phyloP scores from a whole-genome alignment of 2,113 vertebrate genomes.

The Chiloscyllium plagiosum region DNA sequence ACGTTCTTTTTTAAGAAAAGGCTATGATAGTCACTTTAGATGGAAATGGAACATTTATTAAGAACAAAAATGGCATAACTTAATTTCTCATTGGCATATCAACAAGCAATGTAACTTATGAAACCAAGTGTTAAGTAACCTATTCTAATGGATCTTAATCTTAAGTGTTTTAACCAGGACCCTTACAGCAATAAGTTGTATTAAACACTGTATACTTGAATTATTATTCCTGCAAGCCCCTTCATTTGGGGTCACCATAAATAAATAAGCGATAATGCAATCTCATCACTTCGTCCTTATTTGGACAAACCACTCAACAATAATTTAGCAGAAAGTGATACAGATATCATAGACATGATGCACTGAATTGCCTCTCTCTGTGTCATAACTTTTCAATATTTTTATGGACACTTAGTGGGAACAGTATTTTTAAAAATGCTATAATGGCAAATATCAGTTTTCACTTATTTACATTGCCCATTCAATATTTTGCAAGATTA shows the following conservation, averaged over 20 bases:
- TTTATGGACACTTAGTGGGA: not conserved
- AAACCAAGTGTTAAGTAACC: not conserved
- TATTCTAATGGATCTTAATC: not conserved
- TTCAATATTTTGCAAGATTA: not conserved
- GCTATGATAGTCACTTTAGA: conserved; percentile 25
- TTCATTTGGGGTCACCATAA: not conserved
- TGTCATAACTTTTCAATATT: not conserved
- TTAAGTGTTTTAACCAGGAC: not conserved
- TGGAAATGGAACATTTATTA: not conserved
- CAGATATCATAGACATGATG: too few species aligned
- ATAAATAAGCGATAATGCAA: not conserved
- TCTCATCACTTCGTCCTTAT: not conserved
- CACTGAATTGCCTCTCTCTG: too few species aligned
- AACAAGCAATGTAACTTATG: not conserved
- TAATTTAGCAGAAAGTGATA: not conserved
- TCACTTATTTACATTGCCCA: not conserved
- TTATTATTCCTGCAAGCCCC: not conserved
- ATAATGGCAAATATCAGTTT: not conserved
- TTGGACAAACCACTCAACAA: not conserved
- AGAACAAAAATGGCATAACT: not conserved
- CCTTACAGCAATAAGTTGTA: not conserved
- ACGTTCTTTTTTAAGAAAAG: conserved; percentile 39
- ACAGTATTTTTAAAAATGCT: not conserved
- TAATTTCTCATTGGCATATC: not conserved
- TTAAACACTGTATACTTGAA: not conserved